Evolutionary conservation across 1,140 invertebrate genomes (phyloP), one percentile per base, ranked within the genome.

Genomic region (Subanguina moxae): DNA sequence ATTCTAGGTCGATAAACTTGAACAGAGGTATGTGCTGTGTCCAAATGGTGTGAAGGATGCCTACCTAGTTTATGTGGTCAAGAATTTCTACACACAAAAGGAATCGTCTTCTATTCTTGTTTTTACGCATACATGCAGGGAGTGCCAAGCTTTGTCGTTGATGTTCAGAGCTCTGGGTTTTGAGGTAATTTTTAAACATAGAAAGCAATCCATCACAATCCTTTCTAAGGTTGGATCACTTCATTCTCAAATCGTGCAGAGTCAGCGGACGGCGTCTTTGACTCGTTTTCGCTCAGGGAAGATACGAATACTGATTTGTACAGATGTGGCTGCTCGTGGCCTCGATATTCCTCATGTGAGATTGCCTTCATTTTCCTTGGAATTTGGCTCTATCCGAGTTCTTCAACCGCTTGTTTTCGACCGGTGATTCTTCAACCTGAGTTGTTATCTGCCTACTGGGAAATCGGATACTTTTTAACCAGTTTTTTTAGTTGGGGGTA

Each of bases 41-140:
- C 91, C 93, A 0, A 87, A 87, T 30, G 89, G 94, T 83, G 89
- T 93, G 30, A 89, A 92, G 65, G 94, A 98, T 86, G 92, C 92
- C 32, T 96, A 93, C 83, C 83, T 98, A 23, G 89, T 97, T 30
- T 89, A 97, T 84, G 87, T 92, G 0, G 82, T 98, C 8, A 87
- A 91, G 68, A 88, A 71, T 66, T 71, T 71, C 56, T 71, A 71
- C 30, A 57, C 46, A 13, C 48, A 67, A 11, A 52, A 59, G n/a
- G 58, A 71, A 15, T 25, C 57, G 1, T 65, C 79, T 0, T 82
- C 77, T 0, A 68, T 82, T 17, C 66, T 82, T 23, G 69, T 82
- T 19, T 82, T 82, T 61, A 68, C 74, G 1, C 76, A 83, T 30
- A 82, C 80, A 9, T 82, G 80, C 58, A 38, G 69, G 7, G 81